Evolutionary conservation across 2,888 invertebrate species (phyloP), one percentile per base, ranked within the genome.

Genomic region (Uloborus plumipes): DNA sequence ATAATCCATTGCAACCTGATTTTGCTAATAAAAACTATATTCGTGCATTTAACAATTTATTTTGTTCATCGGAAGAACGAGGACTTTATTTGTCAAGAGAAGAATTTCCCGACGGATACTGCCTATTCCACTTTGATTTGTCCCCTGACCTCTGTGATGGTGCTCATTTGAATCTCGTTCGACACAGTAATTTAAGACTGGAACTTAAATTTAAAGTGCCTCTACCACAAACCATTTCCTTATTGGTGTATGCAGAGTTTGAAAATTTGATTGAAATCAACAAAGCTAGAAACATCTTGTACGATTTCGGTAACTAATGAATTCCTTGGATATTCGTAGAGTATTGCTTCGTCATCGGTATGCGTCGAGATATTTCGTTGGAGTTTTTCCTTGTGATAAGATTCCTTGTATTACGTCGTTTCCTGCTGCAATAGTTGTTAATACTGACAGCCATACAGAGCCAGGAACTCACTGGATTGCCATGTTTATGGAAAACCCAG

Each of bases 231-330:
- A 85, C 86, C 14, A 50, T 88, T 2, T 86, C 86, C 67, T 86
- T 86, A 16, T 72, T 88, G 7, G 64, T 87, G 6, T 87, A 87
- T 67, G 85, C 86, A 0, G 88, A 88, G 74, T 87, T 86, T 61
- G 87, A 88, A 58, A 88, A 87, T 77, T 62, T 87, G 15, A 74
- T 88, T 16, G 86, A 88, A 77, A 87, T 87, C 26, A 77, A 62
- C 20, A 69, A 77, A n/a, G 18, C 70, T 11, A 53, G 53, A n/a
- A 62, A 53, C 22, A 39, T 73, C 47, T 15, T 67, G 11, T 61
- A 53, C 15, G 73, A 80, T 26, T 80, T 73, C 20, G 22, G 70
- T 59, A 69, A 70, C 18, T 80, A 55, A 65, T 80, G 75, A 22
- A 75, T 76, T 16, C 49, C 20, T 4, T 20, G 15, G 20, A 74